Percentiles rank a stretch among this genome's conserved stretches.
Conservation (phyloP, 2,113 vertebrate genomes). For the Calonectris borealis region DNA sequence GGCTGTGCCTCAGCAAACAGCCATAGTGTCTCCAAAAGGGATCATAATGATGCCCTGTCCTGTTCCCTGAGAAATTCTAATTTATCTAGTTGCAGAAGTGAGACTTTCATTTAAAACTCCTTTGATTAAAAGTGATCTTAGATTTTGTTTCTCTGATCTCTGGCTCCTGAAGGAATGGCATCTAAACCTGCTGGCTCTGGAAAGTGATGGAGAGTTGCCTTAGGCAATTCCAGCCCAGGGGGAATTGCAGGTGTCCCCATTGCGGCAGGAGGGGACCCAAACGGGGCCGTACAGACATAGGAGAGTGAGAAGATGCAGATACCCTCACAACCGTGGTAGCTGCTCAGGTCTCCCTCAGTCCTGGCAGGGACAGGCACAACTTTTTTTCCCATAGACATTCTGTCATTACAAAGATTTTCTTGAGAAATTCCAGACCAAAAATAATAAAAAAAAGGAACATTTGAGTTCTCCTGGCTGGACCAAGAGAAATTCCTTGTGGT, state of each 20-base stretch:
- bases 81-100: background rate
- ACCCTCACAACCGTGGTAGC: rapidly evolving
- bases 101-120: background rate
- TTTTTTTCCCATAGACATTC: background rate
- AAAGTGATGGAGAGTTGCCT: background rate
- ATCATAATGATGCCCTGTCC: background rate
- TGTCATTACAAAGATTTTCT: background rate
- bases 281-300: rapidly evolving
- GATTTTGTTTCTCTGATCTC: background rate
- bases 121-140: background rate
- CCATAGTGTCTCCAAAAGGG: background rate
- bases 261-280: background rate
- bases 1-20: background rate
- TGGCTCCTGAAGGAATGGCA: background rate
- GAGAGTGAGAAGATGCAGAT: background rate
- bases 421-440: background rate
- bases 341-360: background rate
- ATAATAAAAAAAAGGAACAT: background rate
- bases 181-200: background rate
- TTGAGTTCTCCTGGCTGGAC: background rate
- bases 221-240: background rate
- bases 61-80: background rate
- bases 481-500: constrained; percentile 34
- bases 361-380: background rate
- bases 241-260: rapidly evolving